Evolutionary conservation across 2,113 vertebrate genomes (phyloP).

Genomic region (Apus apus): DNA sequence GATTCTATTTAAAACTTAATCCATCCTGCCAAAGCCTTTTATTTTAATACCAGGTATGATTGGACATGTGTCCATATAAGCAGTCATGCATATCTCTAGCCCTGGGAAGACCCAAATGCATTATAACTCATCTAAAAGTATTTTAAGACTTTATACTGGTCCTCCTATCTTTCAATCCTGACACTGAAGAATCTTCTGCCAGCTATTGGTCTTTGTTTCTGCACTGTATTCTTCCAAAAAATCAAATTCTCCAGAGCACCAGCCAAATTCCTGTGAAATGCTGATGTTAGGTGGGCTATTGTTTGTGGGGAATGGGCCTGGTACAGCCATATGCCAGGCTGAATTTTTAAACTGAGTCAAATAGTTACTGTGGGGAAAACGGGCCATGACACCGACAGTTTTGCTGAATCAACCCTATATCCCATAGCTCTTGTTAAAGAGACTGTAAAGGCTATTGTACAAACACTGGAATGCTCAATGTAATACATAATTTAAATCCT

Average conservation of each 20-base stretch:
- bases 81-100: background rate
- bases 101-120: background rate
- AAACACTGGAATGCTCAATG: background rate
- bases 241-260: background rate
- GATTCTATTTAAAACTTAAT: background rate
- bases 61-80: background rate
- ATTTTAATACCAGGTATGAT: background rate
- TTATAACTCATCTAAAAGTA: background rate
- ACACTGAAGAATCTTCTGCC: background rate
- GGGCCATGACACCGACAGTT: background rate
- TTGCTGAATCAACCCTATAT: background rate
- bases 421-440: background rate
- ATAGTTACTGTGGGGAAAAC: background rate
- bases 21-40: background rate
- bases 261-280: background rate
- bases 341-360: background rate
- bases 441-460: background rate
- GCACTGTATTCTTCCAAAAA: background rate
- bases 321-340: background rate
- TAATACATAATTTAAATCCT: background rate
- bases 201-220: background rate
- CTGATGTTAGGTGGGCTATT: background rate
- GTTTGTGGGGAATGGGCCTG: background rate
- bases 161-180: background rate
- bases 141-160: background rate